A percentile compares a stretch with the other conserved stretches of the same genome.
These are phyloP conservation scores for Cataglyphis albicans DNA, from an alignment of 2,888 invertebrate species.

Conservation along the genomic window DNA sequence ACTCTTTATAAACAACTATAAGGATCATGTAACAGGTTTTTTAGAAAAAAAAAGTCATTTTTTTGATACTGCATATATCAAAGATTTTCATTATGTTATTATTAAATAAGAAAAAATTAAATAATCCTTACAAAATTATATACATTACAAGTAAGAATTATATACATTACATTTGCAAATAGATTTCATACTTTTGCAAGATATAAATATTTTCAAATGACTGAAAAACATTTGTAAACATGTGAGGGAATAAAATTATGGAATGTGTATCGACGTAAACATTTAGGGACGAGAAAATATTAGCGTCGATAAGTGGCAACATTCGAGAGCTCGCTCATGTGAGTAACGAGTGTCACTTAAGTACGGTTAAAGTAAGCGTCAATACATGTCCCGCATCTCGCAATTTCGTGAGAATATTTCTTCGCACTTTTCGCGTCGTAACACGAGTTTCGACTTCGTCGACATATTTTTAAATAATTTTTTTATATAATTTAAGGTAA, in stretches of 20 bases:
- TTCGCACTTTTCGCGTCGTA: neutral
- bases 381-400: slow-evolving; percentile 76
- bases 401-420: slow-evolving; percentile 68
- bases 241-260: slow-evolving; percentile 15
- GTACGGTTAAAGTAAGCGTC: slow-evolving; percentile 53
- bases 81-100: neutral
- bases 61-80: neutral
- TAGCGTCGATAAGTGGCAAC: slow-evolving; percentile 77
- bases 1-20: neutral
- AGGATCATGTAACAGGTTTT: neutral
- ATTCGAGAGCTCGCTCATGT: slow-evolving; percentile 81
- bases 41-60: neutral
- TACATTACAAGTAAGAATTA: neutral
- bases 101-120: neutral
- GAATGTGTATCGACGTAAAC: slow-evolving; percentile 63
- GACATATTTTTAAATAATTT: neutral
- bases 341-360: slow-evolving; percentile 81
- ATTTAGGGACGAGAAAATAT: slow-evolving; percentile 65
- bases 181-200: neutral
- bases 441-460: neutral
- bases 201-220: slow-evolving; percentile 20
- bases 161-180: neutral
- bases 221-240: slow-evolving; percentile 5
- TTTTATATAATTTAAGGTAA: neutral
- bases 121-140: neutral